phyloP scores from a whole-genome alignment of 2,797 vertebrate genomes.

The Coreius guichenoti region DNA sequence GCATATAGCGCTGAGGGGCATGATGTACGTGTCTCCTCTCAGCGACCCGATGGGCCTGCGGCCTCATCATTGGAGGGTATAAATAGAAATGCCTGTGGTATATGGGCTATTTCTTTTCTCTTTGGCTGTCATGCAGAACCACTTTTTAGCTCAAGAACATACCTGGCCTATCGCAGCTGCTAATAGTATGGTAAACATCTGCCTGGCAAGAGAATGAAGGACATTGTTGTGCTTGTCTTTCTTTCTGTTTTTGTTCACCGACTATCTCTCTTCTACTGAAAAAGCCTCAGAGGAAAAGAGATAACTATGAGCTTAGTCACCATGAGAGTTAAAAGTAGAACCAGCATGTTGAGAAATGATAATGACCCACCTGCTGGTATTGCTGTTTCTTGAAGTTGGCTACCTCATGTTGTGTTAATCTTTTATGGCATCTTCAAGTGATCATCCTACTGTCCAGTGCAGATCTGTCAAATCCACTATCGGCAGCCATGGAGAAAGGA shows the following conservation, averaged over 20 bases:
- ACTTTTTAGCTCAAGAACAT: constrained; percentile 62
- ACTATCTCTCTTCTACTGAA: constrained; percentile 55
- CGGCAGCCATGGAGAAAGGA: constrained; percentile 40
- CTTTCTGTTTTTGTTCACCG: constrained; percentile 38
- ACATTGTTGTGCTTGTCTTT: constrained; percentile 43
- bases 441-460: constrained; percentile 27
- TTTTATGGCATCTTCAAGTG: constrained; percentile 53
- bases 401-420: constrained; percentile 46
- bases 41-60: constrained; percentile 54
- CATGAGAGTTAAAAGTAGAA: constrained; percentile 61
- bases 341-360: constrained; percentile 59
- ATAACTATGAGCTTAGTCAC: constrained; percentile 62
- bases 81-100: constrained; percentile 80
- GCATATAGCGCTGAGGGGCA: constrained; percentile 71
- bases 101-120: constrained; percentile 72
- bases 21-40: constrained; percentile 74
- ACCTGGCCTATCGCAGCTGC: constrained; percentile 63
- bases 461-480: constrained; percentile 46
- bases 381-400: constrained; percentile 47
- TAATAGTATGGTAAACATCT: constrained; percentile 68
- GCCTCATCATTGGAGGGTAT: constrained; percentile 70
- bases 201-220: constrained; percentile 48
- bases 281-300: constrained; percentile 57
- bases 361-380: constrained; percentile 58
- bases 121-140: constrained; percentile 63